These are phyloP conservation scores for Idaea biselata DNA, from an alignment of 2,888 invertebrate genomes.

Conservation along the genomic window DNA sequence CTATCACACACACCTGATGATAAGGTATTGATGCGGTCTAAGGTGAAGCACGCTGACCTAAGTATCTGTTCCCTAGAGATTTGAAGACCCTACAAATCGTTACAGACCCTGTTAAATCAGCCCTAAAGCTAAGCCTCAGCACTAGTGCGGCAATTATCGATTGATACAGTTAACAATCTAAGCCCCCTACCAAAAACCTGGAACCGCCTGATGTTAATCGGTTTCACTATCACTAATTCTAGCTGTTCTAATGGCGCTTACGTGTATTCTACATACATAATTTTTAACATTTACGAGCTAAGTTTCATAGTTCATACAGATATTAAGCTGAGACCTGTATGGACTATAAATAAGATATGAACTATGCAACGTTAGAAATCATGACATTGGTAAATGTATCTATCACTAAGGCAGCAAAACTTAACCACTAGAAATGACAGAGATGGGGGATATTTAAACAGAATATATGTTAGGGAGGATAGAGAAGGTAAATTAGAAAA, in stretches of 20 bases:
- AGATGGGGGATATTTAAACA: background rate
- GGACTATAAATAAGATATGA: background rate
- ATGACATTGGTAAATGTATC: background rate
- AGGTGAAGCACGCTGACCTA: too few species aligned
- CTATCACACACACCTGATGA: too few species aligned
- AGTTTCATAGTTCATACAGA: background rate
- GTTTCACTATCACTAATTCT: background rate
- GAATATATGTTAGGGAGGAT: background rate
- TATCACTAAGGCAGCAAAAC: background rate
- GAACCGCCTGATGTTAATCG: background rate
- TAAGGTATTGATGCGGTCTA: too few species aligned
- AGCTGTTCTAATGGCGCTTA: background rate
- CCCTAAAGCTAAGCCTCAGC: too few species aligned
- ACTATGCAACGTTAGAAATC: background rate
- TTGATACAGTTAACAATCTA: background rate
- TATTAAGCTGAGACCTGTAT: background rate
- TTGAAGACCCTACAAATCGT: too few species aligned
- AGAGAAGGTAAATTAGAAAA: too few species aligned
- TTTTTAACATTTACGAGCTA: background rate
- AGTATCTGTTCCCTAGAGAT: too few species aligned
- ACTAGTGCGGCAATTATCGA: background rate
- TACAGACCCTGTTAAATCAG: too few species aligned
- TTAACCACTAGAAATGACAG: background rate
- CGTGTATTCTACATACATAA: background rate
- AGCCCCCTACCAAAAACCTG: background rate